These are phyloP conservation scores for Drosophila pseudotalamancana DNA, from an alignment of 2,888 invertebrate genomes.

Conservation along the genomic window DNA sequence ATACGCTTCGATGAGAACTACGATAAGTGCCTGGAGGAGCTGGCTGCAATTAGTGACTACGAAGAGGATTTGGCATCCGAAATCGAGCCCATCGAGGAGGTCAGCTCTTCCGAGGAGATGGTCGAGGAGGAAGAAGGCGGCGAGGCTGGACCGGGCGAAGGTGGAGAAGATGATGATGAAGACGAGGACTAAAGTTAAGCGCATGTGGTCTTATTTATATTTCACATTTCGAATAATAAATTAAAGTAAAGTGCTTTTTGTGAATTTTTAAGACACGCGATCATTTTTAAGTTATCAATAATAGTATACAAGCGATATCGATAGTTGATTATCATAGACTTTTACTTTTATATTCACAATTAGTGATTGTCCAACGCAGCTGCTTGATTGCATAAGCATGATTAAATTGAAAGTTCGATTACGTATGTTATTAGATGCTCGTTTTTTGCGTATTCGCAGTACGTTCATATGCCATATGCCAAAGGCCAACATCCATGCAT, in stretches of 20 bases:
- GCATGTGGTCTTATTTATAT: neutral
- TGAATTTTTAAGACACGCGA: neutral
- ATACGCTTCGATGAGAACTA: slow-evolving; percentile 77
- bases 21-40: slow-evolving; percentile 67
- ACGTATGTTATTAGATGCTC: slow-evolving; percentile 22
- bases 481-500: neutral
- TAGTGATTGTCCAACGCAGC: slow-evolving; percentile 1
- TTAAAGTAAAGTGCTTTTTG: neutral
- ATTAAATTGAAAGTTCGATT: slow-evolving; percentile 12
- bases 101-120: slow-evolving; percentile 72
- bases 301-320: neutral
- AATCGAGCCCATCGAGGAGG: slow-evolving; percentile 65
- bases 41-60: slow-evolving; percentile 74
- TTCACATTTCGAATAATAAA: slow-evolving; percentile 7
- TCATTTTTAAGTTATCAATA: too few species aligned
- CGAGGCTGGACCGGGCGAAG: slow-evolving; percentile 51
- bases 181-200: slow-evolving; percentile 34
- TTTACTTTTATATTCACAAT: neutral
- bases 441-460: slow-evolving; percentile 7
- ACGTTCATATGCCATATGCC: slow-evolving; percentile 21
- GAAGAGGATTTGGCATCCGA: slow-evolving; percentile 78
- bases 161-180: slow-evolving; percentile 49
- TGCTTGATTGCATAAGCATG: slow-evolving; percentile 15
- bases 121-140: slow-evolving; percentile 69
- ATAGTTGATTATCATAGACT: too few species aligned